phyloP scores from a whole-genome alignment of 2,797 vertebrate genomes.

The Anguilla pacifica region DNA sequence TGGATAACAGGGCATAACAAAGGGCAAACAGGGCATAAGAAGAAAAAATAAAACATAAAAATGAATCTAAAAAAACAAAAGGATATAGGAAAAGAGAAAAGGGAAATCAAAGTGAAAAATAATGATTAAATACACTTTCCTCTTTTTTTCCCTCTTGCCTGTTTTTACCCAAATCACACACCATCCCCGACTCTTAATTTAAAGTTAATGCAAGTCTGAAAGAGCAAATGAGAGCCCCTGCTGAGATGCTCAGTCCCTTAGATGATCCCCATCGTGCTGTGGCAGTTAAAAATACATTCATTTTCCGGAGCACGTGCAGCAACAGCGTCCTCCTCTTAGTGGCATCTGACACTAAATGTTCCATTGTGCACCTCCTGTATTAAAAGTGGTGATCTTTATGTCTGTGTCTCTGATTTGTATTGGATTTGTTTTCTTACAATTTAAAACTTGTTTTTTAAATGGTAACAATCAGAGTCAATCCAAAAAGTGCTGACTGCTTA shows the following conservation, averaged over 20 bases:
- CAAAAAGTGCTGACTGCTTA: neutral
- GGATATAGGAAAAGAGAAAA: neutral
- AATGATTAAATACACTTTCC: neutral
- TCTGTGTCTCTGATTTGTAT: neutral
- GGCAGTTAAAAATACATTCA: neutral
- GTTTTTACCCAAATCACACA: neutral
- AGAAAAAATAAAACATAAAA: neutral
- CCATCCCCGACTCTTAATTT: neutral
- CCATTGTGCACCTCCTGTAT: neutral
- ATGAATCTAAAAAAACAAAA: neutral
- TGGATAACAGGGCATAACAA: neutral
- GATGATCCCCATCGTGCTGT: neutral
- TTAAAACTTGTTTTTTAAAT: neutral
- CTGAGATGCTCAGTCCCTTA: neutral
- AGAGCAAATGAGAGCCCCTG: constrained; percentile 15
- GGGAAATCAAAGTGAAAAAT: neutral
- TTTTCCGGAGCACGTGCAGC: neutral
- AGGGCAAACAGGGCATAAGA: neutral
- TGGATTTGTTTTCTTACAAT: neutral
- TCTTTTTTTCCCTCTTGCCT: neutral
- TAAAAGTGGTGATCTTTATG: neutral
- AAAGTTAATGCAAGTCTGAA: constrained; percentile 7
- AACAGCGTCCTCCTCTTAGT: neutral
- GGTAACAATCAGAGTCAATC: neutral
- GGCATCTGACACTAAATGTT: neutral